Conservation (phyloP, 2,888 invertebrate genomes). For the Agrochola litura region DNA sequence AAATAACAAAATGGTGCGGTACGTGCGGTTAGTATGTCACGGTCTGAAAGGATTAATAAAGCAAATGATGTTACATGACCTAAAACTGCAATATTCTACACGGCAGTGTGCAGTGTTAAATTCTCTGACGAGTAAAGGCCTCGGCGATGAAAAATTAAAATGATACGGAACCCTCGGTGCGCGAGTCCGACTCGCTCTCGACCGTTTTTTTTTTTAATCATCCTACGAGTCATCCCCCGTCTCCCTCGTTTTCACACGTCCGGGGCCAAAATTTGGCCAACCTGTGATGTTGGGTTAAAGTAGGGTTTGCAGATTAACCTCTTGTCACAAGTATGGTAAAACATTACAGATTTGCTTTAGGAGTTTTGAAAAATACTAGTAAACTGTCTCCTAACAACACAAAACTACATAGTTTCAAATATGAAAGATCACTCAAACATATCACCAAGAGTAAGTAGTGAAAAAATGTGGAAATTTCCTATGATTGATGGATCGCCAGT, state of each 20-base stretch:
- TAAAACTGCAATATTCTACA: too few relatives aligned
- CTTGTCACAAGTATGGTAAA: not conserved
- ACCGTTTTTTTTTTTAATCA: not conserved
- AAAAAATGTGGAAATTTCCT: slow-evolving; percentile 35
- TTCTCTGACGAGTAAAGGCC: too few relatives aligned
- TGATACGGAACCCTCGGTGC: too few relatives aligned
- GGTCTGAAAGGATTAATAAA: too few relatives aligned
- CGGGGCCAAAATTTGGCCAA: not conserved
- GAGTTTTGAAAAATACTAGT: not conserved
- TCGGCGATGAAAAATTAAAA: too few relatives aligned
- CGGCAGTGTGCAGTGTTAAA: too few relatives aligned
- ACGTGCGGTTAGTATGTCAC: too few relatives aligned
- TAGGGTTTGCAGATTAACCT: not conserved
- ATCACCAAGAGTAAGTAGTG: not conserved
- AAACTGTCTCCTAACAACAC: not conserved
- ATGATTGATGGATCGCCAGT: slow-evolving; percentile 47
- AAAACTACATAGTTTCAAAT: not conserved
- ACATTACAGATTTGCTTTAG: too few relatives aligned
- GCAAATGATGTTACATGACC: too few relatives aligned
- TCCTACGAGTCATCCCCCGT: not conserved
- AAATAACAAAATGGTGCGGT: too few relatives aligned
- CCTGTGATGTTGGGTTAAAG: not conserved
- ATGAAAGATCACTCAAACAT: slow-evolving; percentile 1
- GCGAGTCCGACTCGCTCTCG: too few relatives aligned
- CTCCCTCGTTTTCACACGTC: not conserved